Percentiles rank a stretch among this genome's conserved stretches.
Evolutionary conservation across 2,113 vertebrate genomes (phyloP).

Genomic region (Numenius arquata): DNA sequence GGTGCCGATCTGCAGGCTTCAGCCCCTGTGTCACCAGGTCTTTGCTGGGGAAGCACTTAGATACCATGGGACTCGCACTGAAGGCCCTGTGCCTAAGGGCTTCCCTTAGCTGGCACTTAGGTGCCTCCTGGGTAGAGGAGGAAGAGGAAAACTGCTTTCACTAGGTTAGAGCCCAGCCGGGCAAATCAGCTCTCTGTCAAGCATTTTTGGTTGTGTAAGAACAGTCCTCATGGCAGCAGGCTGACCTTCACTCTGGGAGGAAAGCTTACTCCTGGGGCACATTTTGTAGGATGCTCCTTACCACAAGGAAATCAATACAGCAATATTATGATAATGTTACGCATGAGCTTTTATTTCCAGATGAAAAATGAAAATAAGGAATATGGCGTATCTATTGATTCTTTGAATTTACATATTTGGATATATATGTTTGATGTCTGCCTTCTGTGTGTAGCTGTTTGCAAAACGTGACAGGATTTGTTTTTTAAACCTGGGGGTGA

Average conservation of each 20-base stretch:
- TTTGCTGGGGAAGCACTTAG: not conserved
- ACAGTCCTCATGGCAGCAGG: not conserved
- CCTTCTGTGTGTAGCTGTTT: conserved; percentile 22
- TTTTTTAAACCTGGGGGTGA: conserved; percentile 57
- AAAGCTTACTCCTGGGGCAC: not conserved
- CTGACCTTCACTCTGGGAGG: not conserved
- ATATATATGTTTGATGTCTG: not conserved
- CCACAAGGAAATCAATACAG: not conserved
- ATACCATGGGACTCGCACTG: not conserved
- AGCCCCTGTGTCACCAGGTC: accelerated
- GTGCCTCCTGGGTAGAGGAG: not conserved
- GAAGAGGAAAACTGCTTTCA: not conserved
- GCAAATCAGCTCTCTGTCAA: not conserved
- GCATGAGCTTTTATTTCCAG: not conserved
- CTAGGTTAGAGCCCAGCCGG: not conserved
- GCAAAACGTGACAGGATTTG: conserved; percentile 33
- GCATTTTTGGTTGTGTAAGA: not conserved
- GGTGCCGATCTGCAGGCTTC: not conserved
- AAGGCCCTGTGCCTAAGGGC: accelerated
- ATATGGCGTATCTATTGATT: not conserved
- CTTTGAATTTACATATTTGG: conserved; percentile 26
- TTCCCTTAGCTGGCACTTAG: not conserved
- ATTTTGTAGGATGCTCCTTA: not conserved
- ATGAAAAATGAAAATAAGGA: not conserved
- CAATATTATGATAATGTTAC: not conserved